A percentile compares a stretch with the other conserved stretches of the same genome.
Evolutionary conservation across 2,113 vertebrate species (phyloP).

Genomic region (Myrmophylax atrothorax): DNA sequence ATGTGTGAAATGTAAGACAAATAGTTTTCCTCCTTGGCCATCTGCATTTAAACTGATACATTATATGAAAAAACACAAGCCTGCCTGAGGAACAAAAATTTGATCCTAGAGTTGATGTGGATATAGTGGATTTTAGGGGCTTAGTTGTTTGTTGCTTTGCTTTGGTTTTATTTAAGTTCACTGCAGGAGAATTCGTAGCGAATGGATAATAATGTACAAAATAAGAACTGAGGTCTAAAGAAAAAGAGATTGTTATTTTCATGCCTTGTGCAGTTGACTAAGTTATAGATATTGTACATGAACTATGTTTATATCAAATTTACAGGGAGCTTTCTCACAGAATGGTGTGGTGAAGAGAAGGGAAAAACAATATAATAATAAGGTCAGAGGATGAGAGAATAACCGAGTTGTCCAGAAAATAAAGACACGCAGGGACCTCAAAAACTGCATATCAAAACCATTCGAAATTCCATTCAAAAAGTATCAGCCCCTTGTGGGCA

Average conservation of each 20-base stretch:
- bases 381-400: slow-evolving; percentile 47
- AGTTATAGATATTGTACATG: background rate
- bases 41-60: slow-evolving; percentile 50
- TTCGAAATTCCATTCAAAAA: slow-evolving; percentile 31
- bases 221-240: background rate
- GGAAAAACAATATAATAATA: slow-evolving; percentile 2
- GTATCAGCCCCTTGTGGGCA: slow-evolving; percentile 28
- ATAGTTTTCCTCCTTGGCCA: background rate
- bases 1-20: background rate
- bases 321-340: background rate
- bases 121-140: background rate
- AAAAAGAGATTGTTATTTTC: background rate
- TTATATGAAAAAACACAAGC: background rate
- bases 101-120: background rate
- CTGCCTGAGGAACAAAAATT: background rate
- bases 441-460: slow-evolving; percentile 36
- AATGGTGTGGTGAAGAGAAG: background rate
- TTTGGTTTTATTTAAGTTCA: background rate
- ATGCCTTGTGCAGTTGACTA: background rate
- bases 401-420: slow-evolving; percentile 55
- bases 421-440: slow-evolving; percentile 7
- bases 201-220: background rate
- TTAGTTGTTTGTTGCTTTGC: background rate
- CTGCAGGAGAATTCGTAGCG: background rate
- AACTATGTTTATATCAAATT: background rate